Evolutionary conservation across 2,113 vertebrate species (phyloP).

Genomic region (Otus sunia): DNA sequence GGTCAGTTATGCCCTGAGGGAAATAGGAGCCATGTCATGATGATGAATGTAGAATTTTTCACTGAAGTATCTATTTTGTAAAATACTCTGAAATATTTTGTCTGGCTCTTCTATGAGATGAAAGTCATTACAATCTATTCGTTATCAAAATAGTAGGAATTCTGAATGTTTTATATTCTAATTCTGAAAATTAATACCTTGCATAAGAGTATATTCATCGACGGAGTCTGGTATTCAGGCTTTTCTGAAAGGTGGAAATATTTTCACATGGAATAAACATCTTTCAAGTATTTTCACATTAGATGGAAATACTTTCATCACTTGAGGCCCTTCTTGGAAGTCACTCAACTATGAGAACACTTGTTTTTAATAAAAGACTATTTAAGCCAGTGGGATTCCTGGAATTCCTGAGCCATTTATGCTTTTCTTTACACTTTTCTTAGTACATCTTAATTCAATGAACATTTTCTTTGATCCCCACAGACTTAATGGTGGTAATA

Average conservation of each 20-base stretch:
- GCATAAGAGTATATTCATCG: neutral
- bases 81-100: neutral
- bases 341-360: slow-evolving; percentile 41
- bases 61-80: neutral
- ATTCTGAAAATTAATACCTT: neutral
- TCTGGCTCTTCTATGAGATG: neutral
- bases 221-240: neutral
- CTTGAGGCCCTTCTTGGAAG: slow-evolving; percentile 35
- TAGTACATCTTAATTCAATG: neutral
- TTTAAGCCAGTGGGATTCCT: slow-evolving; percentile 34
- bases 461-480: slow-evolving; percentile 9
- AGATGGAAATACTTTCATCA: slow-evolving; percentile 36
- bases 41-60: neutral
- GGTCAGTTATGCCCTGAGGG: neutral
- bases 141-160: neutral
- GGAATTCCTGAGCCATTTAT: slow-evolving; percentile 43
- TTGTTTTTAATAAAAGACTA: slow-evolving; percentile 42
- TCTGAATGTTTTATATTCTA: neutral
- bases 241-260: slow-evolving; percentile 29
- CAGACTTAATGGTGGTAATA: neutral
- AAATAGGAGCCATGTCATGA: neutral
- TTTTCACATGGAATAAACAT: slow-evolving; percentile 21
- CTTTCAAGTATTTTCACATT: slow-evolving; percentile 14
- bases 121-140: neutral
- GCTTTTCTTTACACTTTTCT: slow-evolving; percentile 21